Base-by-base conservation (phyloP, 2,888 invertebrate species). In the Yponomeuta evonymella region DNA sequence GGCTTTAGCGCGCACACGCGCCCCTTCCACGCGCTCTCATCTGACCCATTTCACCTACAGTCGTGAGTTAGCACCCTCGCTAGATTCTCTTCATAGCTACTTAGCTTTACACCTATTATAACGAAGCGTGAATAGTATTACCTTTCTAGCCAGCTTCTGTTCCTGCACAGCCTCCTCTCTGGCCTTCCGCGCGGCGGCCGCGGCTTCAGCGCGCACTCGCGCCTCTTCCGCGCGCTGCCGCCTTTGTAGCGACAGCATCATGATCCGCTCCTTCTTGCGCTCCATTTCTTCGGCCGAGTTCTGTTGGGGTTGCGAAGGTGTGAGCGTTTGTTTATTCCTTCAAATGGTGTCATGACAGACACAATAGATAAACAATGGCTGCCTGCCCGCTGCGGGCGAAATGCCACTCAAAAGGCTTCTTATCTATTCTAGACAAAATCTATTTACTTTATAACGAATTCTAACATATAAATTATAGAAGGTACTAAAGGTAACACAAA, bases 171-270 rank as follows among this genome's bases (percentile, higher is more conserved):
- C 29, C 36, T 96, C 95, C 77, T 97, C 97, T 69, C 95, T 93
- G 79, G 97, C 97, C 70, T 95, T 93, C 73, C 96, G 93, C 71
- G 95, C 94, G 70, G 96, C 95, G 10, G 95, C 93, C 79, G 97
- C 97, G 71, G 94, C 95, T 85, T 98, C 98, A 79, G 97, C 97
- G 62, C 95, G 94, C 75, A 95, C 95, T 74, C 97, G 95, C 73
- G 96, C 94, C 86, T 96, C 97, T 85, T 98, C 98, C 78, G 97
- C 97, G 76, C 97, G 96, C 84, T 98, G 97, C 77, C 97, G 95
- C 79, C 99, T 94, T 86, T 97, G 97, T 78, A 98, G 90, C 12
- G 98, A 98, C 80, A 97, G 92, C 85, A 98, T 89, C 94, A 98
- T 96, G 73, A 99, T 97, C 77, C 95, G 95, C 85, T 98, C 98